A percentile compares a stretch with the other conserved stretches of the same genome.
Conservation (phyloP, 2,888 invertebrate genomes). For the Cyrtodaria siliqua region DNA sequence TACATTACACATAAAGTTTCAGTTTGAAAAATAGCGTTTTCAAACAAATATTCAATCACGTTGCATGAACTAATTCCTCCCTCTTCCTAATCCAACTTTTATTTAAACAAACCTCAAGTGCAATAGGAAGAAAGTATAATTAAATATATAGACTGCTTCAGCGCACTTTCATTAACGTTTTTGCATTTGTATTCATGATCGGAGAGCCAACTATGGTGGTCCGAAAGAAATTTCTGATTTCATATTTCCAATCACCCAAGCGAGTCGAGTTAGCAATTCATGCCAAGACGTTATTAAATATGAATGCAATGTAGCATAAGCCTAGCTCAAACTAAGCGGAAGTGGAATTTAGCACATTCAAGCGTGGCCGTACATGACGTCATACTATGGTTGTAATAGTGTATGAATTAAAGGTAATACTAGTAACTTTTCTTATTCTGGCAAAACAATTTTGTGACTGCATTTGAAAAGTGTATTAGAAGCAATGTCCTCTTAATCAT, state of each 20-base stretch:
- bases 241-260: constrained; percentile 35
- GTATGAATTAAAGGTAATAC: too few species aligned
- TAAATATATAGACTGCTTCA: constrained; percentile 55
- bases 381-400: constrained; percentile 21
- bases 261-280: constrained; percentile 44
- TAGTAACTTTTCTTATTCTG: too few species aligned
- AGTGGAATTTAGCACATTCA: constrained; percentile 55
- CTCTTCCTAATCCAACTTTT: background rate
- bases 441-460: too few species aligned
- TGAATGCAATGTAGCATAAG: constrained; percentile 58
- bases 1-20: too few species aligned
- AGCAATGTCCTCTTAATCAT: too few species aligned
- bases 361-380: constrained; percentile 44
- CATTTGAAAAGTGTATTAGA: too few species aligned
- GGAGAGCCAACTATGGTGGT: constrained; percentile 45
- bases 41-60: too few species aligned
- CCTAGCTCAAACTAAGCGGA: constrained; percentile 51
- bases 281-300: constrained; percentile 48
- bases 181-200: constrained; percentile 42
- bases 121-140: constrained; percentile 57
- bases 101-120: background rate
- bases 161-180: constrained; percentile 60
- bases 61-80: too few species aligned
- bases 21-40: too few species aligned
- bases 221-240: constrained; percentile 31